A percentile compares a stretch with the other conserved stretches of the same genome.
These are phyloP conservation scores for Poecile atricapillus DNA, from an alignment of 2,113 vertebrate species.

Conservation along the genomic window DNA sequence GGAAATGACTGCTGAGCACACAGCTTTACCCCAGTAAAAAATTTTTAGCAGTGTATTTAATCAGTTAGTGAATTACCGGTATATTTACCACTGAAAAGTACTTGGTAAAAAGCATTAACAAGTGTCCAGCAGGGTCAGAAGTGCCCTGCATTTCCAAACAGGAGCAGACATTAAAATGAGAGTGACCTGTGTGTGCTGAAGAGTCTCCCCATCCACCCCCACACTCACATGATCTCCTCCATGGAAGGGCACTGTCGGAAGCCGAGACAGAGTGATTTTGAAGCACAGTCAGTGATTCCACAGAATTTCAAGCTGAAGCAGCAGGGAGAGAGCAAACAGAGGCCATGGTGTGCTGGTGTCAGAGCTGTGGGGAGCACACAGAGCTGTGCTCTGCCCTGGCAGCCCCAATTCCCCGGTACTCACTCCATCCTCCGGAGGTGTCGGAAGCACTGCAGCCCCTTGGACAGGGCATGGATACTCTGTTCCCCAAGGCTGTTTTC, in stretches of 20 bases:
- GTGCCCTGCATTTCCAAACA: not conserved
- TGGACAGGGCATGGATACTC: slow-evolving; percentile 59
- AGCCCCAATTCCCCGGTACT: not conserved
- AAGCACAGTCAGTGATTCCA: slow-evolving; percentile 51
- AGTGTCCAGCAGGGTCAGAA: not conserved
- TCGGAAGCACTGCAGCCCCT: slow-evolving; percentile 60
- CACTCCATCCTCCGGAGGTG: slow-evolving; percentile 81
- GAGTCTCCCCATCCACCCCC: not conserved
- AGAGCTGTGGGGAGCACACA: not conserved
- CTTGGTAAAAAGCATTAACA: not conserved
- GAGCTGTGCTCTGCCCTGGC: not conserved
- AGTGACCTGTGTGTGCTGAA: not conserved
- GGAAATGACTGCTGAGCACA: not conserved
- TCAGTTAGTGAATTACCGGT: not conserved
- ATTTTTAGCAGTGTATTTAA: not conserved
- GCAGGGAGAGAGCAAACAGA: not conserved
- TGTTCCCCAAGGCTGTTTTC: slow-evolving; percentile 74
- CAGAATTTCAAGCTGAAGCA: slow-evolving; percentile 65
- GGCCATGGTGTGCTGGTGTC: not conserved
- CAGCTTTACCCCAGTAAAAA: not conserved
- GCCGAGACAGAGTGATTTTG: not conserved
- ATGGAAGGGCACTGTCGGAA: slow-evolving; percentile 51
- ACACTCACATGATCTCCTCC: slow-evolving; percentile 76
- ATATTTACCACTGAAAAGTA: not conserved
- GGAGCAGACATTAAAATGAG: not conserved